Base-by-base conservation (phyloP, 1,140 invertebrate genomes). In the Belonocnema kinseyi region DNA sequence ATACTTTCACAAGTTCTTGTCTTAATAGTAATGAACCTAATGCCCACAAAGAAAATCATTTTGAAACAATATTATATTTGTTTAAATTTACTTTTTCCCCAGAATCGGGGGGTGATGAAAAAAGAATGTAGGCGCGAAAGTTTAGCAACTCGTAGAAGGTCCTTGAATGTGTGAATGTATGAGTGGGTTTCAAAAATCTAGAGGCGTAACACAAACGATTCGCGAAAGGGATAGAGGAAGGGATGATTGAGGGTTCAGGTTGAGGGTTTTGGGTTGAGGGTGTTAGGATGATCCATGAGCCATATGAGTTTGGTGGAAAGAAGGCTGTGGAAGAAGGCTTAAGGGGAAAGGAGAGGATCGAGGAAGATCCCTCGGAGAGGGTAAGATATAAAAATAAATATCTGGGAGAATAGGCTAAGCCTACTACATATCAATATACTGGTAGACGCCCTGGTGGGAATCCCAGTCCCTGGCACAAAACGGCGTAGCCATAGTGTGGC, bases 381-480 rank as follows among this genome's bases (percentile, higher is more conserved):
- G 26, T 58, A 11, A 26, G 56, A 58, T 17, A 58, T 58, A 58
- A 58, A 58, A 58, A 58, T 58, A 58, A 58, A 58, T 58, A 58
- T 58, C 56, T 58, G 6, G 6, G 21, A 58, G 56, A 58, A 58
- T 58, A 21, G 10, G 19, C 56, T 58, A 58, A 58, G 56, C 56
- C 56, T 58, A 26, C 56, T 58, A 58, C 56, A 58, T 58, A 58
- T 58, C 56, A 58, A 58, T 58, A 58, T 58, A 26, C 56, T 58
- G 14, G 53, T 58, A 21, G 56, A 21, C 19, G 56, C 19, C 56
- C 19, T 26, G 8, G 3, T 54, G 53, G 53, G 53, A 54, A 17
- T 58, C 13, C 26, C 8, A 26, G 19, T 12, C 12, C 19, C 19
- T 58, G 56, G 56, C 56, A 58, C 17, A 58, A 58, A 58, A 58